Evolutionary conservation across 2,797 vertebrate species (phyloP), one percentile per base, ranked within the genome.

Genomic region (Enteromius treurensis): DNA sequence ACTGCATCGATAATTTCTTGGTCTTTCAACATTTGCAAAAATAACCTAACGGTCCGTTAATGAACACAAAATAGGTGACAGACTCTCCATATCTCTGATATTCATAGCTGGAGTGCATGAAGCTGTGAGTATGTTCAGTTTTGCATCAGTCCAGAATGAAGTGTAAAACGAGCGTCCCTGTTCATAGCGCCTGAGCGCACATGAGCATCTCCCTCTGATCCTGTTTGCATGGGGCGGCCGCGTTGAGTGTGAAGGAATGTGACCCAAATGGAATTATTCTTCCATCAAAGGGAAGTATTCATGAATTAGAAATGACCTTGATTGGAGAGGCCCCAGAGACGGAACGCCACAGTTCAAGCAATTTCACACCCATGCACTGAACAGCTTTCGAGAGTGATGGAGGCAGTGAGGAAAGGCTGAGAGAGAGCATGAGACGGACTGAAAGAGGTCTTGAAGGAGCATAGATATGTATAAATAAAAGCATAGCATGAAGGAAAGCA

Each of bases 261-360:
- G 87, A 87, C 84, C 83, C 83, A 89, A 87, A 88, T 89, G 83
- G 85, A 89, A 87, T 88, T 86, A 86, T 77, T 85, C 77, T 79
- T 67, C 86, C 82, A 87, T 88, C 86, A 86, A 85, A 89, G 88
- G 88, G 86, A 85, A 87, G 83, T 84, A 69, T 85, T 87, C 83
- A 89, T 89, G 87, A 90, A 89, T 89, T 89, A 89, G 88, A 74
- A 84, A 88, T 87, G 88, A 89, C 88, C 88, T 89, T 88, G 85
- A 87, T 83, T 62, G 73, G 71, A 74, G 45, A 81, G 47, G 53
- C 87, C 67, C 84, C 64, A 62, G 88, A 88, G 85, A 88, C 81
- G 74, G 49, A 74, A 80, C 51, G n/a, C 75, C 62, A 65, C 83
- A 84, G 70, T 86, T 86, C 77, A 84, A 86, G 82, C 85, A 80